phyloP scores from a whole-genome alignment of 2,797 vertebrate species.

The Salmo trutta region DNA sequence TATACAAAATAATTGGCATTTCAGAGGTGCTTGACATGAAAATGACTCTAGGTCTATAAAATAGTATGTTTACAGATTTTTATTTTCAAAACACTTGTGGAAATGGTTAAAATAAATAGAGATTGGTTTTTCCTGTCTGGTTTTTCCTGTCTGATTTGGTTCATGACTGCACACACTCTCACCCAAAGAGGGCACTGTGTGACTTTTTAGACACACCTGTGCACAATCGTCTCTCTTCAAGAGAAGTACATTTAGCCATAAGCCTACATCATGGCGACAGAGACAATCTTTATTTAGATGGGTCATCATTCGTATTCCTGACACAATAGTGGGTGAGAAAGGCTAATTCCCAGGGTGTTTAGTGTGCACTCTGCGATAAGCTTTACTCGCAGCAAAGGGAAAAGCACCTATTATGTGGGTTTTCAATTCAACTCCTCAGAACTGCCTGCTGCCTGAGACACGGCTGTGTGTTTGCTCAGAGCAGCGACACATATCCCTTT shows the following conservation, averaged over 20 bases:
- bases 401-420: conserved; percentile 9
- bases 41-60: not conserved
- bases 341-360: conserved; percentile 30
- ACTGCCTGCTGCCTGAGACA: conserved; percentile 6
- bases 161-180: conserved; percentile 7
- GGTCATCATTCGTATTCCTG: conserved; percentile 31
- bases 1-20: not conserved
- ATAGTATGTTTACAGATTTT: too few species aligned
- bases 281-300: conserved; percentile 32
- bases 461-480: conserved; percentile 2
- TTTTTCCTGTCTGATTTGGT: conserved; percentile 8
- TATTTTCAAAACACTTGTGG: too few species aligned
- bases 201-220: not conserved
- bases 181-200: not conserved
- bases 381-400: conserved; percentile 1
- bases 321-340: conserved; percentile 19
- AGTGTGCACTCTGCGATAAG: conserved; percentile 28
- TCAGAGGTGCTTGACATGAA: not conserved
- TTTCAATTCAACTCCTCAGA: conserved; percentile 12
- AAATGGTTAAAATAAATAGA: not conserved
- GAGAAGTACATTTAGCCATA: conserved; percentile 15
- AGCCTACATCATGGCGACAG: conserved; percentile 22
- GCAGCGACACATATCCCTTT: conserved; percentile 11
- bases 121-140: conserved; percentile 2
- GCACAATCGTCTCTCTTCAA: not conserved